phyloP scores from a whole-genome alignment of 1,140 invertebrate species.

The Ptiloglossa arizonensis region DNA sequence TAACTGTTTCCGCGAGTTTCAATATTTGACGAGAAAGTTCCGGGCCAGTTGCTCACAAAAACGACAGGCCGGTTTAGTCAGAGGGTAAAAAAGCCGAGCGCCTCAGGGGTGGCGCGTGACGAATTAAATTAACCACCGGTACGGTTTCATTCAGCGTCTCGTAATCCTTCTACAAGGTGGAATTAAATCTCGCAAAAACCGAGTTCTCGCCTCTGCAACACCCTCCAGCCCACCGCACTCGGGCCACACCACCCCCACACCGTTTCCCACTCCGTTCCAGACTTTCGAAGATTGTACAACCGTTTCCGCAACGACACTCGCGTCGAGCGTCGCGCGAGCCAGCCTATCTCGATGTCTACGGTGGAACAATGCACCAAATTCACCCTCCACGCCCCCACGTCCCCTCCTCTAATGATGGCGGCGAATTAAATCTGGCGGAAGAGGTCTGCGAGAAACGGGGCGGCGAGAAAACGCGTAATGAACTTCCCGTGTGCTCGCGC shows the following conservation, averaged over 20 bases:
- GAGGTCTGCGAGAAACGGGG: not conserved
- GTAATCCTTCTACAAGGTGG: not conserved
- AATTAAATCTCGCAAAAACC: not conserved
- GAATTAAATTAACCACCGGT: slow-evolving; percentile 4
- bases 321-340: not conserved
- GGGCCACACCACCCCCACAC: too few species aligned
- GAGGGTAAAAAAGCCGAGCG: not conserved
- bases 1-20: not conserved
- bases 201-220: not conserved
- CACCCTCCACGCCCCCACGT: too few species aligned
- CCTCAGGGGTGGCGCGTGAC: not conserved
- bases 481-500: slow-evolving; percentile 12
- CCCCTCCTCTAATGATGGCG: not conserved
- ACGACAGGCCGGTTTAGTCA: not conserved
- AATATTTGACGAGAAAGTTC: slow-evolving; percentile 14
- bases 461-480: slow-evolving; percentile 33
- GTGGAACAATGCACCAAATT: not conserved
- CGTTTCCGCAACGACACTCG: not conserved
- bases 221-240: too few species aligned
- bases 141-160: not conserved
- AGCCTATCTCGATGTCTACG: not conserved
- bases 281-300: not conserved
- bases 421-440: slow-evolving; percentile 29
- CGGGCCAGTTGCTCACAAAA: not conserved
- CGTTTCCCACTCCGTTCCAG: not conserved